Evolutionary conservation across 2,113 vertebrate species (phyloP), one percentile per base, ranked within the genome.

Genomic region (Sminthopsis crassicaudata): DNA sequence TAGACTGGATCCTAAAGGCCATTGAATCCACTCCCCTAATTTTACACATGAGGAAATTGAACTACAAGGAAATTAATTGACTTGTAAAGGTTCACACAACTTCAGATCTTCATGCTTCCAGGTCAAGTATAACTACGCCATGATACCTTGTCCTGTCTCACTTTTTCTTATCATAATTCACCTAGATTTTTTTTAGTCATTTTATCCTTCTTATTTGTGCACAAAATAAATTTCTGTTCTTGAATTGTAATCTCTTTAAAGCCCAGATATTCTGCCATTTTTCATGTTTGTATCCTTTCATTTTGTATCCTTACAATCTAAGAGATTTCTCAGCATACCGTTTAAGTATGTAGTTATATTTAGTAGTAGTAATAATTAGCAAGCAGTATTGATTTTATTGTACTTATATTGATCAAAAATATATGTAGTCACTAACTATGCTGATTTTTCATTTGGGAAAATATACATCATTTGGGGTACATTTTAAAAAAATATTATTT

Each of bases 401-500:
- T 67, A 2, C 54, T 0, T 2, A 54, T 12, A 90, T 1, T 60
- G 12, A 2, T 93, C 55, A 67, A 27, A 50, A 30, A 50, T 22
- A 52, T 0, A 1, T 6, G 1, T 55, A 67, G 6, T 46, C 46
- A 89, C 50, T 90, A 60, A 8, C 36, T 36, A 30, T 9, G 26
- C 36, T 42, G 16, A 7, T 92, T 24, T 90, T 95, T 89, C 84
- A n/a, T 76, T 26, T 90, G 7, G 24, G 8, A 89, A 46, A 8
- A 76, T 22, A 1, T 52, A 0, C 48, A 55, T 46, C 25, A 89
- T 46, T 92, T 14, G 11, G 8, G 0, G 8, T 90, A 91, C 36
- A 42, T n/a, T n/a, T 76, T 89, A 91, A 36, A 88, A 76, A 76
- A 84, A 91, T 76, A 92, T 11, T 76, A 57, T 93, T 54, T 60